phyloP scores from a whole-genome alignment of 1,140 invertebrate genomes.

The Magallana ariakensis region DNA sequence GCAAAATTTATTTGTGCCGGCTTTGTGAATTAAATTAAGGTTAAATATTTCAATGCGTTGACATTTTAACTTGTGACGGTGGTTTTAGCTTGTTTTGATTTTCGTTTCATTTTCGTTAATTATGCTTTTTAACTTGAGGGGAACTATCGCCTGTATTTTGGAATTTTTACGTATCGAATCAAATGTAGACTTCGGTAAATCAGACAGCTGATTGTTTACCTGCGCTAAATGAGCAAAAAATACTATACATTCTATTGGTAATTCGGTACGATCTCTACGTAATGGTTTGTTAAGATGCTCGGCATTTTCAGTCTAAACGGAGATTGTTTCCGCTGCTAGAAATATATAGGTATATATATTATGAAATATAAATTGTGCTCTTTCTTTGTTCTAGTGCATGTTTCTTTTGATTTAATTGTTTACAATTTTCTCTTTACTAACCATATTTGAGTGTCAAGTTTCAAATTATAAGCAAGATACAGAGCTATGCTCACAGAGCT shows the following conservation, averaged over 20 bases:
- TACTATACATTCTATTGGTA: not conserved
- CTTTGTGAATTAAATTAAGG: not conserved
- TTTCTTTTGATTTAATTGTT: not conserved
- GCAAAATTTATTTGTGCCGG: not conserved
- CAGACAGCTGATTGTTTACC: not conserved
- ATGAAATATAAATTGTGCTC: not conserved
- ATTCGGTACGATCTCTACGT: not conserved
- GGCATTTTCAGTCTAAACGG: not conserved
- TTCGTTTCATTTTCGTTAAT: no score
- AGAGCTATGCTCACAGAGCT: not conserved
- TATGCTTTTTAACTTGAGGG: not conserved
- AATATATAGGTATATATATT: constrained; percentile 2
- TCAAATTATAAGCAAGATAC: constrained; percentile 16
- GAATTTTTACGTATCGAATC: constrained; percentile 10
- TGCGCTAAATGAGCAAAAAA: constrained; percentile 2
- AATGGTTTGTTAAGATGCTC: not conserved
- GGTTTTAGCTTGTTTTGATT: not conserved
- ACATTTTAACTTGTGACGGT: not conserved
- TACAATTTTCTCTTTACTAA: not conserved
- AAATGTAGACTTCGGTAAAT: not conserved
- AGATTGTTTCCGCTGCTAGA: not conserved
- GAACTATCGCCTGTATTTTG: not conserved
- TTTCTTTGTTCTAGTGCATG: not conserved
- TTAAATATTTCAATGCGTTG: not conserved
- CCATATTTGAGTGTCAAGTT: not conserved